Percentiles rank a stretch among this genome's conserved stretches.
Evolutionary conservation across 2,888 invertebrate species (phyloP).

Genomic region (Ennomos quercinarius): DNA sequence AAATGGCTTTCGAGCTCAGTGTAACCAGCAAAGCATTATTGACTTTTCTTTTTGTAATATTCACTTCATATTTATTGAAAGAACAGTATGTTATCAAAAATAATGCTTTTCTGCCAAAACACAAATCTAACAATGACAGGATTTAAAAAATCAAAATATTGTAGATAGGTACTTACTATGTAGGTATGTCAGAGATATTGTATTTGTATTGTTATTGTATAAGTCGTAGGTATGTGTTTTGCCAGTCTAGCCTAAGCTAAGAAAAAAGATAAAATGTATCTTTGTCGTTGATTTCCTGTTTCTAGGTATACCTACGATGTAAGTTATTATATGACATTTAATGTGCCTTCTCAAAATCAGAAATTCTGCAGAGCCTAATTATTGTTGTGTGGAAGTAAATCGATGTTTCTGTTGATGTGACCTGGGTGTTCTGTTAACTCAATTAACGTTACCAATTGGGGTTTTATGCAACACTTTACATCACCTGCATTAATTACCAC

Average conservation of each 20-base stretch:
- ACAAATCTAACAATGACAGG: constrained; percentile 56
- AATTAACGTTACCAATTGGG: constrained; percentile 67
- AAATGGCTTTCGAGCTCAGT: constrained; percentile 19
- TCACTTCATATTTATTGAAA: constrained; percentile 57
- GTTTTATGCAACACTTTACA: constrained; percentile 62
- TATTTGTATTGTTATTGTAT: constrained; percentile 37
- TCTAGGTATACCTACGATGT: constrained; percentile 12
- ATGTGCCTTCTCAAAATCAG: constrained; percentile 51
- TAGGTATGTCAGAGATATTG: constrained; percentile 40
- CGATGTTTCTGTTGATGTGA: constrained; percentile 77
- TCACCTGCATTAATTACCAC: constrained; percentile 23
- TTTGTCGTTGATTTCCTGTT: constrained; percentile 45
- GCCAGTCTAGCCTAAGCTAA: constrained; percentile 82
- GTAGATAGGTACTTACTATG: constrained; percentile 41
- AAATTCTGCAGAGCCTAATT: constrained; percentile 53
- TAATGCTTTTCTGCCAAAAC: constrained; percentile 81
- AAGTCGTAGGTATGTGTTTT: constrained; percentile 71
- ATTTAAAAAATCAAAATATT: constrained; percentile 33
- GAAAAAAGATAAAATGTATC: constrained; percentile 71
- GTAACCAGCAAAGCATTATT: constrained; percentile 21
- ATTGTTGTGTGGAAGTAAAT: constrained; percentile 54
- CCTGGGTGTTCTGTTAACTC: constrained; percentile 79
- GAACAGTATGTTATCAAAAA: constrained; percentile 62
- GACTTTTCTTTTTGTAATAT: not conserved
- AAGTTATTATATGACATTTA: constrained; percentile 28